Evolutionary conservation across 2,888 invertebrate genomes (phyloP).

Genomic region (Orchesellides sinensis): DNA sequence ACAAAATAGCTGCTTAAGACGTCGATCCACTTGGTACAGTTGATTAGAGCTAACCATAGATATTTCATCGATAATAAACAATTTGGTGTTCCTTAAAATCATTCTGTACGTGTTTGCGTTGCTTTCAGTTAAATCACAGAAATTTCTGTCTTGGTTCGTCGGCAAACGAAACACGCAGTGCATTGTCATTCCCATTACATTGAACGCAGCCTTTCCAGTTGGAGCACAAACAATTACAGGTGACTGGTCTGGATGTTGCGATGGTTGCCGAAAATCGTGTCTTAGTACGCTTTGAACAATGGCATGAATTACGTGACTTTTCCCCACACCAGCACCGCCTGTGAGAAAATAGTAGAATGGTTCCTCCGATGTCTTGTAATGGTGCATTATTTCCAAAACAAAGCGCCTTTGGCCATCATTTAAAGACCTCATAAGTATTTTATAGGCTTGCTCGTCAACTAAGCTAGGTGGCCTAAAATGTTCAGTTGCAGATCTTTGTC

Average conservation of each 20-base stretch:
- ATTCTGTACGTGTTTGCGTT: neutral
- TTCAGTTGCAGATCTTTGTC: slow-evolving; percentile 2
- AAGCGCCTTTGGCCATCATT: slow-evolving; percentile 52
- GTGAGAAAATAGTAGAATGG: slow-evolving; percentile 72
- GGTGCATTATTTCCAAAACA: slow-evolving; percentile 27
- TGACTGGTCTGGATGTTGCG: neutral
- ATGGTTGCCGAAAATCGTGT: neutral
- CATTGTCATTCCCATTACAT: slow-evolving; percentile 74
- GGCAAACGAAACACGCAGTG: slow-evolving; percentile 70
- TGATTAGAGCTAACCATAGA: slow-evolving; percentile 40
- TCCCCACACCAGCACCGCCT: slow-evolving; percentile 75
- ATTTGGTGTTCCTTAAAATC: slow-evolving; percentile 4
- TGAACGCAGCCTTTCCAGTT: slow-evolving; percentile 74
- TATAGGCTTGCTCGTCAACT: slow-evolving; percentile 57
- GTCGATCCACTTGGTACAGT: slow-evolving; percentile 38
- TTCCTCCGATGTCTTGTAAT: neutral
- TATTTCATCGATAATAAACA: slow-evolving; percentile 68
- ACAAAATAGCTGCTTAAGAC: slow-evolving; percentile 48
- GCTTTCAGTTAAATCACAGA: neutral
- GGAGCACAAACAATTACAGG: neutral
- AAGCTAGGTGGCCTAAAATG: slow-evolving; percentile 51
- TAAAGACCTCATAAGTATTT: slow-evolving; percentile 10
- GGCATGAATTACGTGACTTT: slow-evolving; percentile 74
- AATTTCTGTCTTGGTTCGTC: slow-evolving; percentile 5
- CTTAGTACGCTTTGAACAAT: slow-evolving; percentile 57